These are phyloP conservation scores for Hydropotes inermis DNA, from an alignment of 2,113 vertebrate species.

Conservation along the genomic window DNA sequence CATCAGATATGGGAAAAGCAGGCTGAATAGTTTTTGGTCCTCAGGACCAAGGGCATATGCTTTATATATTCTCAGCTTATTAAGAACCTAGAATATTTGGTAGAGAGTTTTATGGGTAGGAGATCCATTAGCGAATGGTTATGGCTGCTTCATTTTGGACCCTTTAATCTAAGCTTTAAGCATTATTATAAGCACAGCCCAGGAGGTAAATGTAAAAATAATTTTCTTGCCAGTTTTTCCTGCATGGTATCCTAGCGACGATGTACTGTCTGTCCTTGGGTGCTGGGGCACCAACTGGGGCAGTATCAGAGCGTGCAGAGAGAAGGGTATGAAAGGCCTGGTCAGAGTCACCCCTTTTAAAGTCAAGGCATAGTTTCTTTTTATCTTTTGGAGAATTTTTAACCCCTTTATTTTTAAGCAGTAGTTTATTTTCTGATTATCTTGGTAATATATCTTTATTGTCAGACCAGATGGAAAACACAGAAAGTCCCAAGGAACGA, in stretches of 20 bases:
- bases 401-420: slow-evolving; percentile 14
- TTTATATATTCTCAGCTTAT: not conserved
- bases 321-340: not conserved
- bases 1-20: not conserved
- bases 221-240: slow-evolving; percentile 63
- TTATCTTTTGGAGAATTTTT: slow-evolving; percentile 23
- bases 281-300: slow-evolving; percentile 34
- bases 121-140: not conserved
- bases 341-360: not conserved
- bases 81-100: slow-evolving; percentile 31
- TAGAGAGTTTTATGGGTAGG: not conserved
- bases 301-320: not conserved
- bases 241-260: slow-evolving; percentile 67
- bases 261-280: slow-evolving; percentile 54
- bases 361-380: slow-evolving; percentile 2
- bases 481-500: slow-evolving; percentile 26
- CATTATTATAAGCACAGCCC: slow-evolving; percentile 55
- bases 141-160: slow-evolving; percentile 39
- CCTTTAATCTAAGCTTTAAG: slow-evolving; percentile 47
- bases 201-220: slow-evolving; percentile 75
- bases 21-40: not conserved
- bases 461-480: not conserved
- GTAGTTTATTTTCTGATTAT: slow-evolving; percentile 41
- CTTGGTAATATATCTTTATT: slow-evolving; percentile 10
- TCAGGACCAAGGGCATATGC: not conserved